Evolutionary conservation across 2,797 vertebrate genomes (phyloP).

Genomic region (Propithecus perrieri): DNA sequence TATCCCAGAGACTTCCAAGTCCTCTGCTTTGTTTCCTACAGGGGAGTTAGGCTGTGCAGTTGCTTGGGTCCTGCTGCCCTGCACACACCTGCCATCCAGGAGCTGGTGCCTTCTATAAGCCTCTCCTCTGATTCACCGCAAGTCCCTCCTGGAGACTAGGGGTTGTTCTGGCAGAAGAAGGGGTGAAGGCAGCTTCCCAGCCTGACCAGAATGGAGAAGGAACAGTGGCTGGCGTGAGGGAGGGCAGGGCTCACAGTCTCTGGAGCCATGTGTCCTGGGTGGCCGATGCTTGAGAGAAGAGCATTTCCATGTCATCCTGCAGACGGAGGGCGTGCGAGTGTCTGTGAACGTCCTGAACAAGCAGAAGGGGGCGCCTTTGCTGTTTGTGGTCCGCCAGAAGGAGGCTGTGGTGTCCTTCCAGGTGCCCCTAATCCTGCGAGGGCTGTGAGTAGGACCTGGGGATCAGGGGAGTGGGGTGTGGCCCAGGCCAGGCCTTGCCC

Average conservation of each 20-base stretch:
- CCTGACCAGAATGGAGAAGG: not conserved
- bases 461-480: not conserved
- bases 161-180: not conserved
- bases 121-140: not conserved
- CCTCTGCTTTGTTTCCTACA: not conserved
- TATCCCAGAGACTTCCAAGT: not conserved
- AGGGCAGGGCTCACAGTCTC: not conserved
- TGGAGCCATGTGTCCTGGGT: not conserved
- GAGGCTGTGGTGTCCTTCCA: conserved; percentile 98
- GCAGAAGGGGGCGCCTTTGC: conserved; percentile 89
- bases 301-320: not conserved
- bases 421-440: conserved; percentile 96
- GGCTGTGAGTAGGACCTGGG: conserved; percentile 91
- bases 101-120: not conserved
- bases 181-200: not conserved
- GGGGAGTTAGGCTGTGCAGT: not conserved
- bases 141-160: not conserved
- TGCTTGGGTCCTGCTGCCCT: not conserved
- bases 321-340: conserved; percentile 96
- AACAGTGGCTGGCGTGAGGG: not conserved
- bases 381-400: conserved; percentile 97
- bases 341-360: conserved; percentile 92
- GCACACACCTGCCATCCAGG: not conserved
- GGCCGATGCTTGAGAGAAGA: not conserved
- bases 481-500: not conserved